Percentiles rank a stretch among this genome's conserved stretches.
Evolutionary conservation across 2,888 invertebrate species (phyloP).

Genomic region (Ypsolopha scabrella): DNA sequence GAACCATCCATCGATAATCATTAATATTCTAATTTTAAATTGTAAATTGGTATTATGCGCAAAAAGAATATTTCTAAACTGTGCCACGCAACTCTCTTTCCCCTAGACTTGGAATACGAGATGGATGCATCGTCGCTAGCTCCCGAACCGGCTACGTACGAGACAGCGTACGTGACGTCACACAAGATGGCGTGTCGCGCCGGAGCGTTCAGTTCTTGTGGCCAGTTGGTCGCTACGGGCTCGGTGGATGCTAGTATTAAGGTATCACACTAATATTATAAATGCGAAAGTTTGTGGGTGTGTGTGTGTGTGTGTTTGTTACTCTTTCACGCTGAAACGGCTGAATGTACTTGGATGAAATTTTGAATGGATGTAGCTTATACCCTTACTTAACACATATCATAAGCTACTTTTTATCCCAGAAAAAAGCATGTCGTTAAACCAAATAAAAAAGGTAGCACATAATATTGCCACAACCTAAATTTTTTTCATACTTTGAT

Average conservation of each 20-base stretch:
- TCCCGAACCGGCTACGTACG: slow-evolving; percentile 97
- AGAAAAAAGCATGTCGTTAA: too few species aligned
- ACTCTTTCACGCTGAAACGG: too few species aligned
- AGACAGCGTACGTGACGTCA: slow-evolving; percentile 98
- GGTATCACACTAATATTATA: slow-evolving; percentile 38
- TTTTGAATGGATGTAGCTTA: too few species aligned
- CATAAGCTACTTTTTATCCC: neutral
- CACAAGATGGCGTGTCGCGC: slow-evolving; percentile 97
- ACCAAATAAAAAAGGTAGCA: neutral
- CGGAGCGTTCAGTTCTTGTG: slow-evolving; percentile 95
- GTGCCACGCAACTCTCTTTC: too few species aligned
- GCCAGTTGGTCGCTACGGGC: slow-evolving; percentile 96
- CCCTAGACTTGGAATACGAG: slow-evolving; percentile 91
- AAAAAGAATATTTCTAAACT: too few species aligned
- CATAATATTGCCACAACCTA: too few species aligned
- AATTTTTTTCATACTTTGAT: too few species aligned
- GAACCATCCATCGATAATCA: too few species aligned
- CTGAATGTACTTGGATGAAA: too few species aligned
- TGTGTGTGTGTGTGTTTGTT: too few species aligned
- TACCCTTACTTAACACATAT: neutral
- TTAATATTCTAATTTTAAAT: too few species aligned
- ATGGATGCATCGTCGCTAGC: slow-evolving; percentile 94
- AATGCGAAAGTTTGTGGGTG: neutral
- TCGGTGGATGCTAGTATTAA: slow-evolving; percentile 99
- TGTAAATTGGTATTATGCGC: too few species aligned